Percentiles rank a stretch among this genome's conserved stretches.
phyloP scores from a whole-genome alignment of 2,888 invertebrate genomes.

The Plagiodera versicolora region DNA sequence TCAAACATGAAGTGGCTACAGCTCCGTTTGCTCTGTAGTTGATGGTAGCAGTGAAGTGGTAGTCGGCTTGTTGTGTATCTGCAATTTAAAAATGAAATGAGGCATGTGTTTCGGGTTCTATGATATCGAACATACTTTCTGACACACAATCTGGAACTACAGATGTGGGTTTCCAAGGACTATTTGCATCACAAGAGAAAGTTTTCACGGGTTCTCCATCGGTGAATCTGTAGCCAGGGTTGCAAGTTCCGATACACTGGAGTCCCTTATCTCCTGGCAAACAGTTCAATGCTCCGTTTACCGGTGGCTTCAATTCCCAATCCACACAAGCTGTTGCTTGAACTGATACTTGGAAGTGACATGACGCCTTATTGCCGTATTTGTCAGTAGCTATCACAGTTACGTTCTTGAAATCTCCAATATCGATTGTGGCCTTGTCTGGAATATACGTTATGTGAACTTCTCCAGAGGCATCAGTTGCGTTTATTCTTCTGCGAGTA shows the following conservation, averaged over 20 bases:
- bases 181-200: slow-evolving; percentile 79
- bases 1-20: slow-evolving; percentile 79
- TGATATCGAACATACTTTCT: slow-evolving; percentile 65
- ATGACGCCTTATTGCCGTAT: slow-evolving; percentile 84
- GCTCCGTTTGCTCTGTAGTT: slow-evolving; percentile 89
- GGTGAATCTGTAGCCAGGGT: slow-evolving; percentile 85
- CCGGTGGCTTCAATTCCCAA: slow-evolving; percentile 89
- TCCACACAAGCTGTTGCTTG: slow-evolving; percentile 93
- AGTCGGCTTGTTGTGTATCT: slow-evolving; percentile 94
- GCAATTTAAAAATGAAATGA: slow-evolving; percentile 32
- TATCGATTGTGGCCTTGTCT: slow-evolving; percentile 81
- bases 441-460: slow-evolving; percentile 81
- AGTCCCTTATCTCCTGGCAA: slow-evolving; percentile 79
- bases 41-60: slow-evolving; percentile 84
- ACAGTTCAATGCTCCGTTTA: slow-evolving; percentile 86
- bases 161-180: slow-evolving; percentile 83
- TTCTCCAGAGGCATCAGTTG: slow-evolving; percentile 86
- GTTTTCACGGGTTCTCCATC: slow-evolving; percentile 87
- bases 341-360: slow-evolving; percentile 91
- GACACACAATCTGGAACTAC: slow-evolving; percentile 95
- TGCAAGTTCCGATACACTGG: slow-evolving; percentile 88
- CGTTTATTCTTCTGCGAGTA: slow-evolving; percentile 79
- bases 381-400: slow-evolving; percentile 87
- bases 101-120: neutral
- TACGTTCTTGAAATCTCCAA: slow-evolving; percentile 88